Evolutionary conservation across 1,140 invertebrate genomes (phyloP), one percentile per base, ranked within the genome.

Genomic region (Scaptomyza hsui): DNA sequence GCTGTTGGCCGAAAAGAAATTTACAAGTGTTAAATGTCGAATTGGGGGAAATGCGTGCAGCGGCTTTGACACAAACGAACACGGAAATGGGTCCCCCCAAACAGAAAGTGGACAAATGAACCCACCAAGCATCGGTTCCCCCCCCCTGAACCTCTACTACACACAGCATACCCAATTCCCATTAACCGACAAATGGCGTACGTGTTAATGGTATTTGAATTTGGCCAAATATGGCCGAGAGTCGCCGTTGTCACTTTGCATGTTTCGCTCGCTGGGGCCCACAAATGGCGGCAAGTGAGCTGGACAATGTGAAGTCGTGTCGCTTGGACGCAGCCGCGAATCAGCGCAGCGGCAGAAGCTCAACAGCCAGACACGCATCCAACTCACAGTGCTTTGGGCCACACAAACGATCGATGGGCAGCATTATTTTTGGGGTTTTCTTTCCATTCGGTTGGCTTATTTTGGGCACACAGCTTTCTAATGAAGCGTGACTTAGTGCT

Each of bases 201-300:
- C 83, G 88, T 90, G 88, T 90, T 90, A 90, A 90, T 90, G 88
- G 88, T 79, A 90, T 90, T 90, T 88, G 88, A 83, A 88, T 90
- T 90, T 90, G 73, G 62, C 88, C 88, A 90, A 90, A 90, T 90
- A 90, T 83, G 88, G 88, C 82, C 67, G 71, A 68, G 71, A 68
- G 81, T 79, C 72, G 75, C 63, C 68, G 53, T 61, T 86, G 81
- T 88, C 81, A 88, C 78, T 86, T 86, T 86, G 81, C 81, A 86
- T 86, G 81, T 82, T 75, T 65, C 56, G 59, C 69, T 49, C 49
- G 26, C 29, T 39, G 29, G 65, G 65, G 65, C 41, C 53, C 52
- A 55, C 65, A 51, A 44, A 39, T 68, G 71, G 53, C 42, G 48
- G 37, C 42, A 52, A 47, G 29, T 47, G 7, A 37, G 72, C 72